Evolutionary conservation across 2,113 vertebrate genomes (phyloP).

Genomic region (Callionymus lyra): DNA sequence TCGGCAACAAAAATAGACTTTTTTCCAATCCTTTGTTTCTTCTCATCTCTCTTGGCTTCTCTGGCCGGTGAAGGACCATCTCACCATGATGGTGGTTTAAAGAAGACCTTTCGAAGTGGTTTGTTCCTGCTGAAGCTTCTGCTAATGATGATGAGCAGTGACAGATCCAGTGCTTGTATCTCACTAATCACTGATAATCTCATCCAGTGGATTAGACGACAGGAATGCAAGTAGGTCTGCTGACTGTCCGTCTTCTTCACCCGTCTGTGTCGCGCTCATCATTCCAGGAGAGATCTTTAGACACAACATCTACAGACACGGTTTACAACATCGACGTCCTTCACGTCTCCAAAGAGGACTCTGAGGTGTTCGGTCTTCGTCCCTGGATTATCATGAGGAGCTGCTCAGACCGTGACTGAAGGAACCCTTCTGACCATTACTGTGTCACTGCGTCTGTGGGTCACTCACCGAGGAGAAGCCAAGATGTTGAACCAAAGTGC

Average conservation of each 20-base stretch:
- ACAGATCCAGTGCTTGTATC: conserved; percentile 66
- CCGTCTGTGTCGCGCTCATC: too few species aligned
- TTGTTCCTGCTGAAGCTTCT: too few species aligned
- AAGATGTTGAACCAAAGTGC: conserved; percentile 71
- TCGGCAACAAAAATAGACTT: conserved; percentile 4
- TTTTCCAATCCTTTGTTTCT: neutral
- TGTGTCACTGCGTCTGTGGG: conserved; percentile 20
- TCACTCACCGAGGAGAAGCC: conserved; percentile 20
- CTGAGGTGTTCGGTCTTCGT: conserved; percentile 4
- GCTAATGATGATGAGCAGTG: conserved; percentile 57
- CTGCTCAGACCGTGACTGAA: conserved; percentile 32
- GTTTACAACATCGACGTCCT: too few species aligned
- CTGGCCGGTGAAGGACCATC: too few species aligned
- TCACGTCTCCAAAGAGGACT: too few species aligned
- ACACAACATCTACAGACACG: too few species aligned
- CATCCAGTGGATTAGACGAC: conserved; percentile 62
- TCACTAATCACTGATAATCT: conserved; percentile 67
- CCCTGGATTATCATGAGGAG: conserved; percentile 56
- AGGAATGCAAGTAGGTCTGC: conserved; percentile 26
- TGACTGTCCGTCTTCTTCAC: conserved; percentile 13
- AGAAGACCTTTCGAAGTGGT: too few species aligned
- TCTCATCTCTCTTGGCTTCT: too few species aligned
- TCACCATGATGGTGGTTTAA: too few species aligned
- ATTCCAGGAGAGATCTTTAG: too few species aligned
- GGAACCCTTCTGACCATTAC: conserved; percentile 8